Conservation (phyloP, 2,113 vertebrate species). For the Bos javanicus region DNA sequence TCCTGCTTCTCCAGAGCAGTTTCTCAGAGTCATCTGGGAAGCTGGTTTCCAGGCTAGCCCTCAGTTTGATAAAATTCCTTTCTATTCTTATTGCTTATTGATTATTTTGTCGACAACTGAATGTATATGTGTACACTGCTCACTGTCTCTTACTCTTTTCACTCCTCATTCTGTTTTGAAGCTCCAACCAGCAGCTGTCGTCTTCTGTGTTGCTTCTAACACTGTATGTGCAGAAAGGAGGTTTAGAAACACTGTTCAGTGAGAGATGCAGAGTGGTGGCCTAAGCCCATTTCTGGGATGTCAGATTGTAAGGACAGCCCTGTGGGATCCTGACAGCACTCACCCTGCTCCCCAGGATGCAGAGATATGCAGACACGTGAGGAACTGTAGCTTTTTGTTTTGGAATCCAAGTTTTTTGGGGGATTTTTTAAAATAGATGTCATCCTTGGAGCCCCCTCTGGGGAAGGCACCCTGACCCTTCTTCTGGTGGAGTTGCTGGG, state of each 20-base stretch:
- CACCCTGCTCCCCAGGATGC: accelerated
- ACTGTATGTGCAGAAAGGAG: background rate
- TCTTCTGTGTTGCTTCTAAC: background rate
- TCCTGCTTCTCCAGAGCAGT: background rate
- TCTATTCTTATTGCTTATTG: background rate
- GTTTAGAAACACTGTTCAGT: background rate
- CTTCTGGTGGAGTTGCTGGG: accelerated
- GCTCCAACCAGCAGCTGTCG: background rate
- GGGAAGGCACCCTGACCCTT: background rate
- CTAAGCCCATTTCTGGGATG: background rate
- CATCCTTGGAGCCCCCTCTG: accelerated
- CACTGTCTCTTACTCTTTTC: background rate
- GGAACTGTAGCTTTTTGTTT: background rate
- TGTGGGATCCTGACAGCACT: background rate
- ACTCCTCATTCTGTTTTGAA: background rate
- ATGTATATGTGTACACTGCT: background rate
- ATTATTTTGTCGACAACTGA: background rate
- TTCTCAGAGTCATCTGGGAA: background rate
- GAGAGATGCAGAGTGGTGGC: background rate
- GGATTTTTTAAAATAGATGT: background rate
- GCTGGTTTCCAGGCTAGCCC: background rate
- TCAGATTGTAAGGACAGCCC: background rate
- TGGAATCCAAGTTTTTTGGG: background rate
- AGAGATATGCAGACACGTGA: background rate
- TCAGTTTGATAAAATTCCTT: background rate